Evolutionary conservation across 2,113 vertebrate genomes (phyloP).

Genomic region (Progne subis): DNA sequence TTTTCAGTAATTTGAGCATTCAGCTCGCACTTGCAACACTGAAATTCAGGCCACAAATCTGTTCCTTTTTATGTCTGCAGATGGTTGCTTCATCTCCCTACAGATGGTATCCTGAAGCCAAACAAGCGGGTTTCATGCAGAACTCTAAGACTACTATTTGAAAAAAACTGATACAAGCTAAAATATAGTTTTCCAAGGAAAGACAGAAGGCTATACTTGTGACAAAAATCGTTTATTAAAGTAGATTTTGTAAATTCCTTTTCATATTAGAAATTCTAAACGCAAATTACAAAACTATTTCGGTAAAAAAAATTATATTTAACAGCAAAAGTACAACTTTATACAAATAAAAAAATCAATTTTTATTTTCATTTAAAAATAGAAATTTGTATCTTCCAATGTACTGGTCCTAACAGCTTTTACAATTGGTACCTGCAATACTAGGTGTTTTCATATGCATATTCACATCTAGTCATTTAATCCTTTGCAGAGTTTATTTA

Average conservation of each 20-base stretch:
- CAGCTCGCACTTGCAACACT: not conserved
- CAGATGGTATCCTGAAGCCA: constrained; percentile 39
- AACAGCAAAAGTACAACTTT: constrained; percentile 76
- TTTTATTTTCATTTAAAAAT: constrained; percentile 45
- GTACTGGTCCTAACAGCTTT: constrained; percentile 44
- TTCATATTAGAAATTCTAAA: constrained; percentile 74
- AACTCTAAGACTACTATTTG: not conserved
- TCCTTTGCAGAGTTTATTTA: constrained; percentile 19
- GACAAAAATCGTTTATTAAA: constrained; percentile 77
- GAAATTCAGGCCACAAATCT: constrained; percentile 51
- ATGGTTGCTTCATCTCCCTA: constrained; percentile 27
- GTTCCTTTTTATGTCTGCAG: constrained; percentile 15
- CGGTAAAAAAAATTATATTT: constrained; percentile 73
- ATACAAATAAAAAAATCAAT: constrained; percentile 69
- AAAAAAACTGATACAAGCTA: not conserved
- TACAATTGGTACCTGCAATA: constrained; percentile 43
- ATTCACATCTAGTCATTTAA: constrained; percentile 5
- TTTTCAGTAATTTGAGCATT: constrained; percentile 32
- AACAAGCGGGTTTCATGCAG: constrained; percentile 16
- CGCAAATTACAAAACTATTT: constrained; percentile 77
- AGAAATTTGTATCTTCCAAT: constrained; percentile 23
- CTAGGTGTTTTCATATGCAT: constrained; percentile 30
- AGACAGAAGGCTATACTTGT: constrained; percentile 46
- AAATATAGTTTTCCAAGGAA: constrained; percentile 22
- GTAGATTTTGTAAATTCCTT: constrained; percentile 65